Percentiles rank a stretch among this genome's conserved stretches.
Conservation (phyloP, 2,113 vertebrate species). For the Actinemys pallida region DNA sequence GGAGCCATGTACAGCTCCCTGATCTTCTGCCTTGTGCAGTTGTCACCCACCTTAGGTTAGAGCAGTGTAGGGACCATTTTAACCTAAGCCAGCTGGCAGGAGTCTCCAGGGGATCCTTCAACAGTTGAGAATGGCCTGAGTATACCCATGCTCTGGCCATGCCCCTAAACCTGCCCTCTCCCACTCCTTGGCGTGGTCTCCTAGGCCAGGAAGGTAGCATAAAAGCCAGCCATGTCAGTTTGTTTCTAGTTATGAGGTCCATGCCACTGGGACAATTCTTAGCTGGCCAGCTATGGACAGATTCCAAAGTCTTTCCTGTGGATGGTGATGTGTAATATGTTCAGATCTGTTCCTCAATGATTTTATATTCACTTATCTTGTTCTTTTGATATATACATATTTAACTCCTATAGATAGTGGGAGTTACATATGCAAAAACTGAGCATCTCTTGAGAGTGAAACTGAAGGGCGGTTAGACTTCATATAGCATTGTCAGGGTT, state of each 20-base stretch:
- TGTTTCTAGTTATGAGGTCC: background rate
- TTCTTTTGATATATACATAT: rapidly evolving
- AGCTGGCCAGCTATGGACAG: background rate
- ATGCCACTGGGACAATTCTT: background rate
- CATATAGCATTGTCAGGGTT: background rate
- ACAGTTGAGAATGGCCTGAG: background rate
- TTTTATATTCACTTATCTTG: background rate
- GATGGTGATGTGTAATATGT: background rate
- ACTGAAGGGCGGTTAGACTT: rapidly evolving
- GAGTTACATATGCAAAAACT: background rate
- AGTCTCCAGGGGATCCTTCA: background rate
- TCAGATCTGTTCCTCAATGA: background rate
- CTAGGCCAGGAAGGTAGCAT: background rate
- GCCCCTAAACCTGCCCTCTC: background rate
- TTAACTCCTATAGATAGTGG: background rate
- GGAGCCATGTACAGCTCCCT: background rate
- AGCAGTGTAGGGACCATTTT: background rate
- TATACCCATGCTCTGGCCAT: background rate
- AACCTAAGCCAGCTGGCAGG: background rate
- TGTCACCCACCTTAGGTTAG: background rate
- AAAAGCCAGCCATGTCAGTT: background rate
- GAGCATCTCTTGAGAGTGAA: background rate
- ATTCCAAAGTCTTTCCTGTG: background rate
- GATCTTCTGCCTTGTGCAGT: too few species aligned
- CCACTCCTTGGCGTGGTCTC: too few species aligned